Evolutionary conservation across 2,797 vertebrate species (phyloP).

Genomic region (Octomys mimax): DNA sequence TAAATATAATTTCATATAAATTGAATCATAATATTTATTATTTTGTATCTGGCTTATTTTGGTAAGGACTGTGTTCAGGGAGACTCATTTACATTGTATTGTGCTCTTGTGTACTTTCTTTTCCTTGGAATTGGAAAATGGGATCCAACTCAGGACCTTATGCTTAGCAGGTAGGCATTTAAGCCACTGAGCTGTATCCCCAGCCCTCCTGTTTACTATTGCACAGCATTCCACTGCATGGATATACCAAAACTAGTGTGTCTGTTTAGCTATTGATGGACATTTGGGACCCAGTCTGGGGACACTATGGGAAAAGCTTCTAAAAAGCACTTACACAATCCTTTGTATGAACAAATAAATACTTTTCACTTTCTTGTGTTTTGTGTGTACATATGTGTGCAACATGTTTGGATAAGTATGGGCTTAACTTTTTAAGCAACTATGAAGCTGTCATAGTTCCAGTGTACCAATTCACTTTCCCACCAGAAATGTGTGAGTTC

Average conservation of each 20-base stretch:
- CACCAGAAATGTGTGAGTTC: neutral
- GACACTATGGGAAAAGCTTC: neutral
- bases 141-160: no score
- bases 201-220: neutral
- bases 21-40: neutral
- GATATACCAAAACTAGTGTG: neutral
- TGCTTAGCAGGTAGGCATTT: no score
- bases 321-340: neutral
- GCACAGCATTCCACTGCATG: neutral
- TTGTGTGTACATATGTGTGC: neutral
- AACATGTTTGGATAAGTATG: neutral
- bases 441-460: neutral
- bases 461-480: neutral
- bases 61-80: neutral
- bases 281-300: neutral
- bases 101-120: neutral
- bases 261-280: neutral
- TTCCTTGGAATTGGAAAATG: no score
- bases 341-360: neutral
- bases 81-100: neutral
- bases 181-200: no score
- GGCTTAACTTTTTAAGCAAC: neutral
- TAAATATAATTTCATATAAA: neutral
- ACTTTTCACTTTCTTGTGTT: neutral
- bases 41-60: neutral